Evolutionary conservation across 1,140 invertebrate species (phyloP).

Genomic region (Lucilia cuprina): DNA sequence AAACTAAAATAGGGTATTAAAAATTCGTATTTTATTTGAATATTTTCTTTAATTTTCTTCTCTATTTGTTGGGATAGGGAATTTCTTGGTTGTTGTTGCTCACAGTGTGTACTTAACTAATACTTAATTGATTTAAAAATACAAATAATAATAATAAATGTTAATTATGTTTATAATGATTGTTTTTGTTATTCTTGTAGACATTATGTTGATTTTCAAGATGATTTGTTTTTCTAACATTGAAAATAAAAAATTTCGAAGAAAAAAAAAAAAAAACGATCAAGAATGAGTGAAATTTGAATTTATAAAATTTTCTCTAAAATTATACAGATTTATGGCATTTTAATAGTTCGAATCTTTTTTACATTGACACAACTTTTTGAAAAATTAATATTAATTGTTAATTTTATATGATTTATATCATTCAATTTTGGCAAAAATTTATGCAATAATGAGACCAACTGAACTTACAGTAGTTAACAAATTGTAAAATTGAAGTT

Average conservation of each 20-base stretch:
- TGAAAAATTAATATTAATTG: background rate
- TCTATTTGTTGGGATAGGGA: background rate
- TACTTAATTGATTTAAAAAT: slow-evolving; percentile 24
- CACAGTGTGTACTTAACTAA: background rate
- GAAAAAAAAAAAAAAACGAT: background rate
- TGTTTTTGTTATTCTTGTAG: slow-evolving; percentile 3
- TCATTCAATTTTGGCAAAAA: background rate
- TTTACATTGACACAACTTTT: background rate
- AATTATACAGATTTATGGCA: slow-evolving; percentile 20
- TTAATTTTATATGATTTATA: background rate
- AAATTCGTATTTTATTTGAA: too few relatives aligned
- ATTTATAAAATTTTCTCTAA: background rate
- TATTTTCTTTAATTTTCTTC: too few relatives aligned
- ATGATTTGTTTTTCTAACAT: background rate
- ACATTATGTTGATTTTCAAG: background rate
- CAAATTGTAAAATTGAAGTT: background rate
- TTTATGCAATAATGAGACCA: background rate
- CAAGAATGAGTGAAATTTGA: background rate
- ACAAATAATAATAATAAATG: slow-evolving; percentile 21
- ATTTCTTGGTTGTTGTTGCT: background rate
- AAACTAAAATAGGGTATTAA: too few relatives aligned
- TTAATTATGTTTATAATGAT: slow-evolving; percentile 21
- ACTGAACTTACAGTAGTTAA: background rate
- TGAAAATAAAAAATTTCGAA: background rate
- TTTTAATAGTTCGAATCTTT: background rate